Evolutionary conservation across 2,888 invertebrate genomes (phyloP), one percentile per base, ranked within the genome.

Genomic region (Philhelius pedissequus): DNA sequence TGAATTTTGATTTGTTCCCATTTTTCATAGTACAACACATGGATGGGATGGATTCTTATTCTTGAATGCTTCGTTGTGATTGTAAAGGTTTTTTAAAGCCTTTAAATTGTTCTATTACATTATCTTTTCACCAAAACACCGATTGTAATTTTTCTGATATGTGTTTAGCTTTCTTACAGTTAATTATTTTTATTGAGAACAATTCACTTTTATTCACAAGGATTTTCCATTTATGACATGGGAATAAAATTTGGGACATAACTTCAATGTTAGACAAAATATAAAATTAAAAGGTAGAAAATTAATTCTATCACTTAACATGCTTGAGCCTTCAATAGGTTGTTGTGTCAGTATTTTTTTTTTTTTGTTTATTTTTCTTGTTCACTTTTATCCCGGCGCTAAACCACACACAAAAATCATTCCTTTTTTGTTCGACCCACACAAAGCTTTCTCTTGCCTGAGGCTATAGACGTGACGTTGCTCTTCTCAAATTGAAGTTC

Each of bases 1-100:
- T 56, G 81, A 86, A 79, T 81, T 75, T 86, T 87, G 83, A 87
- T 83, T 83, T 86, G 79, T 87, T 87, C 86, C 87, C 87, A 87
- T 87, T 87, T 87, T 87, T 86, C 79, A 75, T 83, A 80, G 64
- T 68, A 75, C 71, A 78, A 86, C 81, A 86, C 87, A 87, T 87
- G 62, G 27, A 87, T 79, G 86, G 86, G 86, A 74, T 66, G 8
- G 48, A 60, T 80, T 80, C 30, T 60, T 79, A 71, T 58, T 68
- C 60, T 68, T 38, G 13, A 25, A 60, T 18, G 52, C 15, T 70
- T 80, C 48, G 48, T 66, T 71, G 62, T 40, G 6, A 60, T 27
- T 58, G 18, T 25, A 25, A 25, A 15, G 1, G 15, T 11, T 9
- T 56, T 30, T 30, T 18, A 27, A 62, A 62, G 25, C 27, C 43